Conservation (phyloP, 1,140 invertebrate species). For the Bombyx mori region ASM3026992v2 NC_085111.1:11624001-11624500, state of each 20-base stretch:
- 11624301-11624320: too few species aligned
- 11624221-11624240: too few species aligned
- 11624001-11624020: too few species aligned
- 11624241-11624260: too few species aligned
- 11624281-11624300: too few species aligned
- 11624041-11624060: conserved; percentile 47
- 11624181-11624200: too few species aligned
- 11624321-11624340: not conserved
- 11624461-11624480: conserved; percentile 34
- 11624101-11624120: conserved; percentile 4
- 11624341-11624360: not conserved
- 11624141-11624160: too few species aligned
- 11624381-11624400: conserved; percentile 18
- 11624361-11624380: conserved; percentile 4
- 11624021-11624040: conserved; percentile 2
- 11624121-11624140: too few species aligned
- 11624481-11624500: conserved; percentile 47
- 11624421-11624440: conserved; percentile 34
- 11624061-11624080: conserved; percentile 28
- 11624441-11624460: conserved; percentile 29
- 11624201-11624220: too few species aligned
- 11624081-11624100: conserved; percentile 12
- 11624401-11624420: conserved; percentile 41
- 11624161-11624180: too few species aligned
- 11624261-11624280: too few species aligned